These are phyloP conservation scores for Aphaenogaster floridana DNA, from an alignment of 1,140 invertebrate genomes.

Conservation along the genomic window DNA sequence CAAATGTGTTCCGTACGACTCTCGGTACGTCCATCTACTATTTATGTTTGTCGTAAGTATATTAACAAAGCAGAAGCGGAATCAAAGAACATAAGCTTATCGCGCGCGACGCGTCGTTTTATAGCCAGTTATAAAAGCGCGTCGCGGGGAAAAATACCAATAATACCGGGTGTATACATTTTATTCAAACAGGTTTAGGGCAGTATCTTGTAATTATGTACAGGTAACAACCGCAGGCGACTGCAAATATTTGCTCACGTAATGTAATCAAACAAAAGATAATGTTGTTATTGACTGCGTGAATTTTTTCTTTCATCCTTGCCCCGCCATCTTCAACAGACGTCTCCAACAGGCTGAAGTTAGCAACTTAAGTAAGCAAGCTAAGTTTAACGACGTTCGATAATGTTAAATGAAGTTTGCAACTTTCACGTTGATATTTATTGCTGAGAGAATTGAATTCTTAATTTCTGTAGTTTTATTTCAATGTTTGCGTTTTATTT, in stretches of 20 bases:
- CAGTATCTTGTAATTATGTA: slow-evolving; percentile 81
- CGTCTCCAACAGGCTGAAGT: not conserved
- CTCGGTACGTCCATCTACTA: slow-evolving; percentile 63
- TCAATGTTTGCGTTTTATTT: not conserved
- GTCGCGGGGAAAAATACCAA: slow-evolving; percentile 28
- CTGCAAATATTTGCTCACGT: slow-evolving; percentile 79
- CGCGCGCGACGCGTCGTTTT: slow-evolving; percentile 39
- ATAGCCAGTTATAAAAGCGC: slow-evolving; percentile 39
- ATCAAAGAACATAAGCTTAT: slow-evolving; percentile 77
- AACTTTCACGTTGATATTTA: not conserved
- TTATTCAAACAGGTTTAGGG: slow-evolving; percentile 76
- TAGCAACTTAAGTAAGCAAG: not conserved
- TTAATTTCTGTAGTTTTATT: not conserved
- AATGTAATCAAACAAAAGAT: slow-evolving; percentile 79
- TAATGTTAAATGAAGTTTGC: not conserved
- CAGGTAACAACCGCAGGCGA: slow-evolving; percentile 73
- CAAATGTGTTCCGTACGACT: slow-evolving; percentile 80
- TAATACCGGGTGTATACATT: slow-evolving; percentile 58
- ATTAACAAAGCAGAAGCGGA: slow-evolving; percentile 74
- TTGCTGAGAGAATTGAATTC: not conserved
- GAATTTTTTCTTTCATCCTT: slow-evolving; percentile 7
- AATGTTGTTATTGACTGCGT: slow-evolving; percentile 69
- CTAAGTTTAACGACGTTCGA: not conserved
- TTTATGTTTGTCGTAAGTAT: slow-evolving; percentile 70
- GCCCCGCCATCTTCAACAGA: no score